Evolutionary conservation across 1,140 invertebrate genomes (phyloP), one percentile per base, ranked within the genome.

Genomic region (Drosophila nannoptera): DNA sequence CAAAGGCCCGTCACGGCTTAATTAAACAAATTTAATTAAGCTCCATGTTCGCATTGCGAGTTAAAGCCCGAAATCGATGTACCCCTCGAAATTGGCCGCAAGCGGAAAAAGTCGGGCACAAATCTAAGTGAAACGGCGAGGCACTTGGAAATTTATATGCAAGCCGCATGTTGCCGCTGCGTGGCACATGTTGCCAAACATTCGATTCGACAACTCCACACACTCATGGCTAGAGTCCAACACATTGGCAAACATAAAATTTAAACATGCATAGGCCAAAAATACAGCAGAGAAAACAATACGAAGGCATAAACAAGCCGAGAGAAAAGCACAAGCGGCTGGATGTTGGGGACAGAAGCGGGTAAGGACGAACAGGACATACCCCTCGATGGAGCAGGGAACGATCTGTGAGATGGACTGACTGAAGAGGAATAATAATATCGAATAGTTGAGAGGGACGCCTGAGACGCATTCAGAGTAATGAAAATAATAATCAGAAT

Each of bases 231-330:
- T 45, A 72, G 72, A 50, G 14, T 53, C 55, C 70, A 68, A 69
- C 81, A 84, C 81, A 86, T 86, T 84, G 80, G 81, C 80, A 84
- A 83, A 83, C 78, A 83, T 83, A 78, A 84, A 84, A 84, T 83
- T 83, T 84, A 84, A 83, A 83, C 78, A 83, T 83, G 80, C 80
- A 83, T 83, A 83, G 78, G 78, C 80, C 80, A 84, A 83, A 84
- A 78, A 78, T 82, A 78, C 76, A 84, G 76, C 80, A 78, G 54
- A 75, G 78, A 75, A 72, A 53, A 83, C 78, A 83, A 83, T 83
- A 64, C 72, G 73, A 65, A 69, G 40, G 69, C 65, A 78, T 67
- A 73, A 64, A 56, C 49, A 82, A 74, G 59, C 53, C 54, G 14
- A 35, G 14, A 45, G 38, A 46, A 69, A 61, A 80, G 53, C 72